These are phyloP conservation scores for Microtus oregoni DNA, from an alignment of 2,113 vertebrate species.

Conservation along the genomic window DNA sequence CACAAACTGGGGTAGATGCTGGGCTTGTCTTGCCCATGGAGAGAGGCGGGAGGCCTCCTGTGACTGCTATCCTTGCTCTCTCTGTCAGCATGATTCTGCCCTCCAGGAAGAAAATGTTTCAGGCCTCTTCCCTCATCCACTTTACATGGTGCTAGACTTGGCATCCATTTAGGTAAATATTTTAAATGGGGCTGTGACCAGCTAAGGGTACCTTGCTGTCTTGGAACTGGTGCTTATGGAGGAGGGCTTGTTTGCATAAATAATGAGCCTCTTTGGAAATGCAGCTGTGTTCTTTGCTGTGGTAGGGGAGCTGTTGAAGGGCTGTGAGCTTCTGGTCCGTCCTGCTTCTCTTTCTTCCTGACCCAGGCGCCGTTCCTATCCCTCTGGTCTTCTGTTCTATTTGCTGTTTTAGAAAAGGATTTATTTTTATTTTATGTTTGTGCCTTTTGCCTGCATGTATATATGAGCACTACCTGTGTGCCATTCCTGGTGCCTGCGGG, in stretches of 20 bases:
- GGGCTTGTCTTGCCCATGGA: rapidly evolving
- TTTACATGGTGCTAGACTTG: constrained; percentile 21
- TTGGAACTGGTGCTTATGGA: neutral
- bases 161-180: constrained; percentile 38
- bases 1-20: neutral
- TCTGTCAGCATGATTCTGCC: neutral
- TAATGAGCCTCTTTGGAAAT: constrained; percentile 27
- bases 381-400: neutral
- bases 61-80: neutral
- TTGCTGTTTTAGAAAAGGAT: neutral
- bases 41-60: neutral
- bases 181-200: neutral
- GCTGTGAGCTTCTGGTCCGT: neutral
- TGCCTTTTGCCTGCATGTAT: neutral
- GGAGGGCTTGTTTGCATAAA: neutral
- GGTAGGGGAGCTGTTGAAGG: neutral
- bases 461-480: neutral
- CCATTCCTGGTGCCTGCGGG: neutral
- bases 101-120: neutral
- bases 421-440: neutral
- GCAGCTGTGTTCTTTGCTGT: constrained; percentile 29
- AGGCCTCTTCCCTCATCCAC: neutral
- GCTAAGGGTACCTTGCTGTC: neutral
- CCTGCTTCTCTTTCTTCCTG: no score
- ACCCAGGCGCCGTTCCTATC: no score